A percentile compares a stretch with the other conserved stretches of the same genome.
Conservation (phyloP, 2,888 invertebrate species). For the Drosophila pseudotalamancana region DNA sequence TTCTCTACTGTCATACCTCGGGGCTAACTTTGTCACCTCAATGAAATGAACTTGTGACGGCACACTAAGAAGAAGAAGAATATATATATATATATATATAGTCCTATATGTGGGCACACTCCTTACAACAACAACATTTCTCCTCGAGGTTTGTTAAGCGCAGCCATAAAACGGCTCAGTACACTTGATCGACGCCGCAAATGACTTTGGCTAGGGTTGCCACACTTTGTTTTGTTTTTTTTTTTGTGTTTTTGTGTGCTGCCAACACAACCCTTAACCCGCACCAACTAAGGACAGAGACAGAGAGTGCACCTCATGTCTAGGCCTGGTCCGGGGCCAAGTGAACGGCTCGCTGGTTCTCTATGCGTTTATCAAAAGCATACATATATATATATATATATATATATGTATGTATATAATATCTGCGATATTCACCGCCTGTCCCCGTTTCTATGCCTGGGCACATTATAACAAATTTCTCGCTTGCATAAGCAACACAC, state of each 20-base stretch:
- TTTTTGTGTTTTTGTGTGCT: too few relatives aligned
- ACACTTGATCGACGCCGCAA: constrained; percentile 77
- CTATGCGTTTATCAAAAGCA: constrained; percentile 78
- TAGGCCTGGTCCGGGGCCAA: constrained; percentile 63
- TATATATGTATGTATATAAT: too few relatives aligned
- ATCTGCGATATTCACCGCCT: constrained; percentile 40
- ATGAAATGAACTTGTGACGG: constrained; percentile 45
- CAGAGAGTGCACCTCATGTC: constrained; percentile 2
- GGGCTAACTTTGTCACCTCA: constrained; percentile 61
- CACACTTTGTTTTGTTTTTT: background rate
- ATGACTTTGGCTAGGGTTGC: constrained; percentile 69
- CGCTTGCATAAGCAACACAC: constrained; percentile 78
- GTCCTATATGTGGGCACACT: constrained; percentile 10
- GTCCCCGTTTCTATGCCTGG: constrained; percentile 57
- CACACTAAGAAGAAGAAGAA: constrained; percentile 12
- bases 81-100: background rate
- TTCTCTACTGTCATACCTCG: constrained; percentile 29
- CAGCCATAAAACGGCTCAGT: constrained; percentile 77
- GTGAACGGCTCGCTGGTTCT: constrained; percentile 71
- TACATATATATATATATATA: too few relatives aligned
- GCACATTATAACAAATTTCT: constrained; percentile 80
- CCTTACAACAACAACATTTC: constrained; percentile 3
- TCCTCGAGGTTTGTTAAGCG: constrained; percentile 76
- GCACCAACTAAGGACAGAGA: background rate
- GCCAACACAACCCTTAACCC: background rate